Base-by-base conservation (phyloP, 2,113 vertebrate species). In the Piliocolobus tephrosceles region DNA sequence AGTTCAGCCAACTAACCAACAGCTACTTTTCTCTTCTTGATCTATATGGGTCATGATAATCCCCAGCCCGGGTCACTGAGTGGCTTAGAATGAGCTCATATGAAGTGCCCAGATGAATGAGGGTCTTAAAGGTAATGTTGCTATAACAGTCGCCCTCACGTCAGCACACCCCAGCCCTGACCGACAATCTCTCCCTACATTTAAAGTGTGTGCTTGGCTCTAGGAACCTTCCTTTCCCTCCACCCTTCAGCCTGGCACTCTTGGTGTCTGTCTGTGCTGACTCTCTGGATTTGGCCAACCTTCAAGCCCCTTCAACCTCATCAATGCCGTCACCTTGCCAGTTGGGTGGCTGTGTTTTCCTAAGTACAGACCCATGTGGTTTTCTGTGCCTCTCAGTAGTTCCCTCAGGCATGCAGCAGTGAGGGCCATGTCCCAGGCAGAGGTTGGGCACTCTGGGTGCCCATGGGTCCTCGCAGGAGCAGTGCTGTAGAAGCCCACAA, bases 91-190 rank as follows among this genome's bases (percentile, higher is more conserved):
- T 30, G 55, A 79, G 20, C 25, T 58, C 32, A 8, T 17, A 17
- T 55, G 66, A 90, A 85, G 57, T 50, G 38, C 20, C 27, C 16
- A 13, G 68, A 20, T 23, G 13, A 52, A 91, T 32, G 22, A 78
- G 47, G n/a, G 16, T 47, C 50, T 91, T 50, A 83, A 30, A 73
- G 78, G 47, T 1, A 0, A 30, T 12, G 8, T 50, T 32, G 47
- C 55, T 82, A 20, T 38, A 70, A 30, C 1, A 12, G 6, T 47
- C 17, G 20, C 25, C 20, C 0, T 6, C 35, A 43, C 0, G 1
- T 58, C 55, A 87, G 79, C 17, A 27, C 0, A 0, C 22, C 13
- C 3, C 5, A 6, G 45, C 38, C 6, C 32, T 81, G 55, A 95
- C 1, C 1, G 58, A 81, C 23, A 43, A 35, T 43, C 52, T 86